Percentiles rank a stretch among this genome's conserved stretches.
Conservation (phyloP, 2,888 invertebrate species). For the Gymnosoma rotundatum region DNA sequence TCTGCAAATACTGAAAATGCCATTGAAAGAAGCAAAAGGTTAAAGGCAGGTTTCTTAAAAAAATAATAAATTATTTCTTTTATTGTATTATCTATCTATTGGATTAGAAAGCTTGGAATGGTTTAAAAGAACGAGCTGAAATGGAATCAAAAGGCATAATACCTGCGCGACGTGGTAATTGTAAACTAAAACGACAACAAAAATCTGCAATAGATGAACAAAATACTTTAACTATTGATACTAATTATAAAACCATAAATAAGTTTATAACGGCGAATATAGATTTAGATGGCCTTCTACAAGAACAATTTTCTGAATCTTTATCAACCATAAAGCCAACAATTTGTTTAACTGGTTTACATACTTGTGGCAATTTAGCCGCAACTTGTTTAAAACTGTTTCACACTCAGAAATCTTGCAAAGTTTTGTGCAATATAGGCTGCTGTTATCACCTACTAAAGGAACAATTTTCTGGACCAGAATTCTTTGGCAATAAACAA, state of each 20-base stretch:
- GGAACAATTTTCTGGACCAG: conserved; percentile 83
- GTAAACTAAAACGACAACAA: conserved; percentile 62
- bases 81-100: neutral
- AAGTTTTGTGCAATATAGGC: conserved; percentile 89
- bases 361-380: conserved; percentile 94
- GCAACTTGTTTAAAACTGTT: conserved; percentile 89
- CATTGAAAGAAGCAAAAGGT: conserved; percentile 81
- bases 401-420: conserved; percentile 83
- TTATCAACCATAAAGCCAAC: conserved; percentile 71
- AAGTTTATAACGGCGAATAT: conserved; percentile 85
- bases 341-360: conserved; percentile 88
- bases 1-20: conserved; percentile 87
- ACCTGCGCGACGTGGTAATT: conserved; percentile 76
- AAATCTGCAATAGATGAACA: neutral
- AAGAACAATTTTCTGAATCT: conserved; percentile 83
- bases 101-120: conserved; percentile 84
- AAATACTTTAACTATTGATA: neutral
- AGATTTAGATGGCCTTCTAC: conserved; percentile 83
- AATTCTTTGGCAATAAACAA: conserved; percentile 78
- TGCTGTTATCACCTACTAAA: conserved; percentile 94
- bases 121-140: conserved; percentile 83
- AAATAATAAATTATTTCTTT: neutral
- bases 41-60: conserved; percentile 76
- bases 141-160: conserved; percentile 81
- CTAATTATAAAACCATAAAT: conserved; percentile 85